Evolutionary conservation across 1,140 invertebrate genomes (phyloP).

Genomic region (Neodiprion lecontei): DNA sequence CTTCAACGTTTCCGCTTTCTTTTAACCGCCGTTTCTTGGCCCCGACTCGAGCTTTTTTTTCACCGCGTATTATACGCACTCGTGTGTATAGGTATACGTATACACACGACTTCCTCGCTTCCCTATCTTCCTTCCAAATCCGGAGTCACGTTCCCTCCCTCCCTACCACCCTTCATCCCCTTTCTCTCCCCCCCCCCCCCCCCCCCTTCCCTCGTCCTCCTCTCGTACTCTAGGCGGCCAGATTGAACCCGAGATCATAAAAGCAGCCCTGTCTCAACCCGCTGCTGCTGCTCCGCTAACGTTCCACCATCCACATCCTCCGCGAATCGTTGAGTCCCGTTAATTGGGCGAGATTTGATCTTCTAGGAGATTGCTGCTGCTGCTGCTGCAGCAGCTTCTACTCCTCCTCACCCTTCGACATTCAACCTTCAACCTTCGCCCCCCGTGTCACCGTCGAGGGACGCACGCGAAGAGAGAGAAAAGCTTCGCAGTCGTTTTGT

Average conservation of each 20-base stretch:
- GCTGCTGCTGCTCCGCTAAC: neutral
- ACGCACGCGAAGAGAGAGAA: constrained; percentile 8
- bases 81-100: too few species aligned
- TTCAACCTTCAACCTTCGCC: constrained; percentile 14
- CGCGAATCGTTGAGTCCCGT: constrained; percentile 10
- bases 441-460: neutral
- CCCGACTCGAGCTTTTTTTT: too few species aligned
- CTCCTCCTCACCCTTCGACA: constrained; percentile 13
- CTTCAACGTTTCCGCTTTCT: constrained; percentile 7
- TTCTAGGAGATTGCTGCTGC: neutral
- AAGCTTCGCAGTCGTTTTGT: neutral
- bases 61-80: too few species aligned
- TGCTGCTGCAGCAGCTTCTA: constrained; percentile 14
- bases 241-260: constrained; percentile 29
- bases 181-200: neutral
- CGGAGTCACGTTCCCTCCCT: constrained; percentile 25
- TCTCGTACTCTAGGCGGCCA: neutral
- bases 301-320: neutral
- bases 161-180: neutral
- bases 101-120: too few species aligned
- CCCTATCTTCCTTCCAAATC: constrained; percentile 9
- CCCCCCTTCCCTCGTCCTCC: neutral
- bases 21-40: neutral
- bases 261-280: constrained; percentile 15
- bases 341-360: constrained; percentile 11